Base-by-base conservation (phyloP, 2,888 invertebrate species). In the Lagria hirta region DNA sequence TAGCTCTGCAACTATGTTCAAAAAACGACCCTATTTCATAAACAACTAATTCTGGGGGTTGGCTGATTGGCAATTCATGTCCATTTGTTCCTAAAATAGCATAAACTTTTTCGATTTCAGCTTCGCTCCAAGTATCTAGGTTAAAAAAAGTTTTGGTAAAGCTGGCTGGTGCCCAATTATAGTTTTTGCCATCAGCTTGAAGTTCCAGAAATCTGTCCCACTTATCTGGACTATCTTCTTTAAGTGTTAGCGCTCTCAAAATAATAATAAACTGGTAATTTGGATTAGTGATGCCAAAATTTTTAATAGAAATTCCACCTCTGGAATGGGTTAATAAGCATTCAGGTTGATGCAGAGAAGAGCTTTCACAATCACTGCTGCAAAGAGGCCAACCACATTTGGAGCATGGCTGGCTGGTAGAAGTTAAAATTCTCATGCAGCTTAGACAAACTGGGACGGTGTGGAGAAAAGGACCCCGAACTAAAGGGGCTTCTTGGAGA, bases 41-140 rank as follows among this genome's bases (percentile, higher is more conserved):
- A 32, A 36, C 7, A 0, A 85, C 85, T 24, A 88, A 76, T 62
- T 84, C 80, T 0, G 83, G 77, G 1, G 86, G 86, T 57, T 86
- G 84, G 7, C 82, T 75, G 1, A 84, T 74, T 0, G 88, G 88
- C 0, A 89, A 82, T 72, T 90, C 89, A 57, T 89, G 88, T 0
- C 82, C 86, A 60, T 90, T 89, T 30, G 84, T 88, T 78, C 86
- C 87, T 15, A 91, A 64, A 37, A 90, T 84, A 0, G 90, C 89
- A 53, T 83, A 82, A 30, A 88, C 76, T 49, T 75, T 80, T 71
- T 86, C 78, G 33, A 91, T 84, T 61, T 88, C 86, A 3, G 86
- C 84, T 53, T 85, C 85, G 6, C 72, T 76, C n/a, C n/a, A n/a
- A 45, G 84, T 81, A 0, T 72, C 70, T 4, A 84, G 68, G 54